phyloP scores from a whole-genome alignment of 2,113 vertebrate species.

The Thunnus maccoyii region DNA sequence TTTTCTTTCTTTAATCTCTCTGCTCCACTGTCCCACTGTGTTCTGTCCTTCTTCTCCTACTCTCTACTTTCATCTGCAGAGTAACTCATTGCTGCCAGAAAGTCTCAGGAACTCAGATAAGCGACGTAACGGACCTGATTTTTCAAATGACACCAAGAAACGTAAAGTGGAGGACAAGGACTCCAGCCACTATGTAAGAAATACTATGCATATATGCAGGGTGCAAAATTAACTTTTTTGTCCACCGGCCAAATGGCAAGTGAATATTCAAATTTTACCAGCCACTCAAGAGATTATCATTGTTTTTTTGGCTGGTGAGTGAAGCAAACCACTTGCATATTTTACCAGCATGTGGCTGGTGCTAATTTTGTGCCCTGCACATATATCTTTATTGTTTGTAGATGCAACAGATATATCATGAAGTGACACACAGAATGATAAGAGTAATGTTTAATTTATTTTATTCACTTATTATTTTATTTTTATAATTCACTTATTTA shows the following conservation, averaged over 20 bases:
- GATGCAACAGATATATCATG: not conserved
- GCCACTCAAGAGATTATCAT: too few relatives aligned
- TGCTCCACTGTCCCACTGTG: not conserved
- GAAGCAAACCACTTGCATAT: too few relatives aligned
- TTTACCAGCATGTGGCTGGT: not conserved
- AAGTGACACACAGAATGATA: not conserved
- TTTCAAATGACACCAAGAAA: slow-evolving; percentile 93
- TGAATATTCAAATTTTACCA: too few relatives aligned
- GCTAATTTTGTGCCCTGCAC: too few relatives aligned
- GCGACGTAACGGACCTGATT: slow-evolving; percentile 92
- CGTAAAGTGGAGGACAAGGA: slow-evolving; percentile 96
- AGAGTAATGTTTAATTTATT: not conserved
- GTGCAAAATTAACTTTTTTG: too few relatives aligned
- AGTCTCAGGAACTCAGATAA: slow-evolving; percentile 93
- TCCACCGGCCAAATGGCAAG: too few relatives aligned
- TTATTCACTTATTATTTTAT: too few relatives aligned
- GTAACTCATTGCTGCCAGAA: slow-evolving; percentile 93
- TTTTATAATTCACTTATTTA: not conserved
- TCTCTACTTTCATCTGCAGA: slow-evolving; percentile 80
- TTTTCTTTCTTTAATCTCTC: not conserved
- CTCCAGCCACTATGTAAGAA: slow-evolving; percentile 83
- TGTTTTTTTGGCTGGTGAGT: too few relatives aligned
- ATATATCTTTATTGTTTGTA: slow-evolving; percentile 6
- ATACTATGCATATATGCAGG: too few relatives aligned
- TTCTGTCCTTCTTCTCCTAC: slow-evolving; percentile 12